These are phyloP conservation scores for Byasa hedistus DNA, from an alignment of 2,888 invertebrate genomes.

Conservation along the genomic window DNA sequence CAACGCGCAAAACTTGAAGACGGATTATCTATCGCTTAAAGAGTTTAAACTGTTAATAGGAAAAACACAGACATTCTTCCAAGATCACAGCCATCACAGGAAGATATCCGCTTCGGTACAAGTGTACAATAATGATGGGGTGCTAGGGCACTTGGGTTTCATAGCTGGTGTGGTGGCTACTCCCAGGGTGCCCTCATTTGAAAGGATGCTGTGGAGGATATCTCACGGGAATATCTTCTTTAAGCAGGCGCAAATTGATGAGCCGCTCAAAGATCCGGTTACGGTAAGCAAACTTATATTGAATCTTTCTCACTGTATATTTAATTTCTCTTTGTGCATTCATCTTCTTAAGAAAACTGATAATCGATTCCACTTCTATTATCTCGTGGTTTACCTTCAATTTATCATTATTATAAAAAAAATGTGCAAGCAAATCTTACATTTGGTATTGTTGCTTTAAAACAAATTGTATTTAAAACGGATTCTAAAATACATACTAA, in stretches of 20 bases:
- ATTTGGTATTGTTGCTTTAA: too few species aligned
- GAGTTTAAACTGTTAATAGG: slow-evolving; percentile 69
- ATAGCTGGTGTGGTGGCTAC: slow-evolving; percentile 73
- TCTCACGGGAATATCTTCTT: slow-evolving; percentile 76
- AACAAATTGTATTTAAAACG: too few species aligned
- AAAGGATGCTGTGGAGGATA: slow-evolving; percentile 75
- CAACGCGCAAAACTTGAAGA: slow-evolving; percentile 70
- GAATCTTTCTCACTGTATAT: too few species aligned
- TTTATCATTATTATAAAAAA: too few species aligned
- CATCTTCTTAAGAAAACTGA: too few species aligned
- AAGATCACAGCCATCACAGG: slow-evolving; percentile 81
- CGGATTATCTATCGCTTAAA: slow-evolving; percentile 66
- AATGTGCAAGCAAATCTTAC: too few species aligned
- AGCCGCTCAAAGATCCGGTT: slow-evolving; percentile 66
- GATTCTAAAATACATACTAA: too few species aligned
- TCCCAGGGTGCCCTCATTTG: slow-evolving; percentile 65
- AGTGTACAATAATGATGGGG: slow-evolving; percentile 67
- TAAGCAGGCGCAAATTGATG: slow-evolving; percentile 71
- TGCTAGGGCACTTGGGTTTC: slow-evolving; percentile 68
- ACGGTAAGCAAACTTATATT: slow-evolving; percentile 51
- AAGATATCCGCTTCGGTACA: slow-evolving; percentile 73
- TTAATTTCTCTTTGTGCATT: too few species aligned
- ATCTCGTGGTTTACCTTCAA: too few species aligned
- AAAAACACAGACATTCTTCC: slow-evolving; percentile 72
- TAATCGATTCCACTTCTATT: too few species aligned